Percentiles rank a stretch among this genome's conserved stretches.
These are phyloP conservation scores for Centropristis striata DNA, from an alignment of 2,113 vertebrate genomes.

Conservation along the genomic window DNA sequence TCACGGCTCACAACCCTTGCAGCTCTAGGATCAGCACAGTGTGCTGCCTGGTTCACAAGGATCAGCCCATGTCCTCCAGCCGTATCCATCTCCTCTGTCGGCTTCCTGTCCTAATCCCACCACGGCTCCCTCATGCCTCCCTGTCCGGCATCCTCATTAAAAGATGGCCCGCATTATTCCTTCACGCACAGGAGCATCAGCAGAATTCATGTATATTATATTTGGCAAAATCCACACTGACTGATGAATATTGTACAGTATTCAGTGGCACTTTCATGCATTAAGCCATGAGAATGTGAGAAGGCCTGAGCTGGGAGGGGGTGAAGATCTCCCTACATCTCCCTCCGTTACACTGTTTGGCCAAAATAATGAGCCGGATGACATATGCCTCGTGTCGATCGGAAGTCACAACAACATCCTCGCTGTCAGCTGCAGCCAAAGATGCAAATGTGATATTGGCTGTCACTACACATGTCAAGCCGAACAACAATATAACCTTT, in stretches of 20 bases:
- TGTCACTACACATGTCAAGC: constrained; percentile 69
- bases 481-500: constrained; percentile 79
- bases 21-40: constrained; percentile 81
- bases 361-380: constrained; percentile 84
- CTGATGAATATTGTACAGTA: constrained; percentile 39
- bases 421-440: constrained; percentile 73
- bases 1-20: constrained; percentile 70
- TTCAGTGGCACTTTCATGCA: constrained; percentile 44
- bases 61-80: constrained; percentile 79
- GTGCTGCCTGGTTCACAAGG: constrained; percentile 77
- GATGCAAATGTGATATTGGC: constrained; percentile 81
- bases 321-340: constrained; percentile 15
- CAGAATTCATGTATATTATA: constrained; percentile 37
- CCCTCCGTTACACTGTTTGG: constrained; percentile 61
- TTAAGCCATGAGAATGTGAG: constrained; percentile 50
- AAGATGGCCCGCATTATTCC: constrained; percentile 49
- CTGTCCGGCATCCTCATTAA: constrained; percentile 66
- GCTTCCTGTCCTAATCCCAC: constrained; percentile 77
- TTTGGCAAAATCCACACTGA: constrained; percentile 42
- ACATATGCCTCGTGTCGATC: constrained; percentile 79
- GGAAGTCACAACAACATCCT: constrained; percentile 75
- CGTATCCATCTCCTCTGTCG: constrained; percentile 77
- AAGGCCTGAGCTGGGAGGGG: constrained; percentile 35
- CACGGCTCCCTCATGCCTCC: constrained; percentile 53
- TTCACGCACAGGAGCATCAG: constrained; percentile 25